Base-by-base conservation (phyloP, 1,140 invertebrate species). In the Aphaenogaster rudis region DNA sequence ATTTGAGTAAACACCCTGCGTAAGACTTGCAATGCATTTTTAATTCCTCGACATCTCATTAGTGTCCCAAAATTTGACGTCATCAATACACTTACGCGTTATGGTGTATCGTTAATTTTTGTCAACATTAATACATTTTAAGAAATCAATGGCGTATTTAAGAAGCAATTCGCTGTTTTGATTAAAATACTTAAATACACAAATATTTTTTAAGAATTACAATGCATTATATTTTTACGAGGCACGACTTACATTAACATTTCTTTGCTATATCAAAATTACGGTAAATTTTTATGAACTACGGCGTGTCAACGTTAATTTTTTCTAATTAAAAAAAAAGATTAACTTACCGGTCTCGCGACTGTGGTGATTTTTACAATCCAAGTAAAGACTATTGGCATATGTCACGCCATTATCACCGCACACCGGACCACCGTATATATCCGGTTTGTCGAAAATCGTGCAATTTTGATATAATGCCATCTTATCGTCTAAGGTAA, bases 371-470 rank as follows among this genome's bases (percentile, higher is more conserved):
- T 93, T 94, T 54, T 91, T 13, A 42, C 93, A 94, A 39, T 88
- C 87, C 28, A 94, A 54, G 71, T 92, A 92, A 39, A 90, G 21
- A 7, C 52, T 64, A 59, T 93, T 94, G 6, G 92, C 15, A 21
- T 93, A 94, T 13, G 93, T 92, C n/a, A 61, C 8, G 3, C 91
- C 89, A 61, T 93, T 71, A 5, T 52, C 90, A 9, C 88, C 92
- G 57, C 93, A 94, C 2, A 94, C 64, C 72, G 71, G 64, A 36
- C 91, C 91, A 6, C 88, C 88, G 36, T 89, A 87, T 2, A 85
- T 13, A 21, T 67, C 42, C 3, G 61, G 11, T 28, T 90, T 71
- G 13, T 91, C 63, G 8, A 86, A 90, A 72, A 86, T 88, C 8
- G 66, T 21, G 11, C 87, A 91, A 33, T 88, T 61, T 21, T 88